Percentiles rank a stretch among this genome's conserved stretches.
These are phyloP conservation scores for Tyria jacobaeae DNA, from an alignment of 2,888 invertebrate species.

Conservation along the genomic window DNA sequence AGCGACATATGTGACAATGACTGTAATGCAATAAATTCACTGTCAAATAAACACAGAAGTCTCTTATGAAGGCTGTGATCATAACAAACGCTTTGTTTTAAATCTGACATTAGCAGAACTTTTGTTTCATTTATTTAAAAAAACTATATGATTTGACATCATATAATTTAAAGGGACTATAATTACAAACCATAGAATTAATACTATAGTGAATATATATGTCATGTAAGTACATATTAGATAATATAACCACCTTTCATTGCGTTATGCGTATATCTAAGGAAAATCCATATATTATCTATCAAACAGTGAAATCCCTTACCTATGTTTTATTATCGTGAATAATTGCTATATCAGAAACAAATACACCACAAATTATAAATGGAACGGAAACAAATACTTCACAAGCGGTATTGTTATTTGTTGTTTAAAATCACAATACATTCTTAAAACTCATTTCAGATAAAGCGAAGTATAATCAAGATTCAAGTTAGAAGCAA, in stretches of 20 bases:
- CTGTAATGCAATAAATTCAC: not conserved
- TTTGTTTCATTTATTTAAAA: too few species aligned
- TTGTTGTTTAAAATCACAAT: constrained; percentile 43
- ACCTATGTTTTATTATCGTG: not conserved
- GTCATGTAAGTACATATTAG: not conserved
- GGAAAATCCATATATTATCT: not conserved
- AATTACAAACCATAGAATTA: not conserved
- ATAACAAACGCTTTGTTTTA: not conserved
- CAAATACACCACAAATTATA: constrained; percentile 9
- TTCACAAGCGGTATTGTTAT: constrained; percentile 30
- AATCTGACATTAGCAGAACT: not conserved
- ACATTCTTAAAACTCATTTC: constrained; percentile 55
- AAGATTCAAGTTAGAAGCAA: constrained; percentile 67
- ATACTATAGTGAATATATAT: not conserved
- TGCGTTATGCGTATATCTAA: not conserved
- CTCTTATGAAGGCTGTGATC: not conserved
- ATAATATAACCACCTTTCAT: not conserved
- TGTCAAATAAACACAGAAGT: not conserved
- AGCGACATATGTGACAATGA: not conserved
- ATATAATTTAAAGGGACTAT: not conserved
- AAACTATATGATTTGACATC: not conserved
- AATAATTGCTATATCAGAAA: not conserved
- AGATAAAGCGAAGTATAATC: constrained; percentile 64
- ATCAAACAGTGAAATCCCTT: not conserved
- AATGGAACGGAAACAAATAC: constrained; percentile 24